Evolutionary conservation across 2,113 vertebrate genomes (phyloP).

Genomic region (Actenoides lindsayi): DNA sequence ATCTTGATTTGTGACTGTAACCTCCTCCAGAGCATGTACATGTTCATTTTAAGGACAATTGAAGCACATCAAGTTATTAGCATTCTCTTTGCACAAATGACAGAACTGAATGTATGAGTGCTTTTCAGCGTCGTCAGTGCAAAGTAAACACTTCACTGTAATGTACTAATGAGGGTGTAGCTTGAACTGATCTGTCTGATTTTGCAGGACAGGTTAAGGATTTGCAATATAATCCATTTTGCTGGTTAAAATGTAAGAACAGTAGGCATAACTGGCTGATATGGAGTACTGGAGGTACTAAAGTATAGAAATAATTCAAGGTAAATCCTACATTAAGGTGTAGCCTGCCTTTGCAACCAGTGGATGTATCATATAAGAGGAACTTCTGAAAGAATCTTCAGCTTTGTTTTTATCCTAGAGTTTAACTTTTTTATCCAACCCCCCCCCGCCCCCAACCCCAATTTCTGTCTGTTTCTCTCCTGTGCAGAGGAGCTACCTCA

Average conservation of each 20-base stretch:
- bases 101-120: background rate
- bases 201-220: background rate
- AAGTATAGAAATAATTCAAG: background rate
- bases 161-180: background rate
- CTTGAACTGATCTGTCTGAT: background rate
- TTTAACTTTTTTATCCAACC: background rate
- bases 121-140: background rate
- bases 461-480: background rate
- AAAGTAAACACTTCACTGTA: background rate
- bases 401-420: background rate
- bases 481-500: conserved; percentile 84
- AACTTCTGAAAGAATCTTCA: background rate
- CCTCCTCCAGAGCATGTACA: background rate
- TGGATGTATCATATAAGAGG: background rate
- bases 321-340: background rate
- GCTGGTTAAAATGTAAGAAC: background rate
- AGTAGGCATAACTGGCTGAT: background rate
- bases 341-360: background rate
- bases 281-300: background rate
- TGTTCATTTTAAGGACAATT: background rate
- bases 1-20: background rate
- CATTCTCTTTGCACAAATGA: background rate
- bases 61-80: background rate
- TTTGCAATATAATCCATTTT: background rate
- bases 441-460: background rate